phyloP scores from a whole-genome alignment of 1,140 invertebrate species.

The Apis florea region DNA sequence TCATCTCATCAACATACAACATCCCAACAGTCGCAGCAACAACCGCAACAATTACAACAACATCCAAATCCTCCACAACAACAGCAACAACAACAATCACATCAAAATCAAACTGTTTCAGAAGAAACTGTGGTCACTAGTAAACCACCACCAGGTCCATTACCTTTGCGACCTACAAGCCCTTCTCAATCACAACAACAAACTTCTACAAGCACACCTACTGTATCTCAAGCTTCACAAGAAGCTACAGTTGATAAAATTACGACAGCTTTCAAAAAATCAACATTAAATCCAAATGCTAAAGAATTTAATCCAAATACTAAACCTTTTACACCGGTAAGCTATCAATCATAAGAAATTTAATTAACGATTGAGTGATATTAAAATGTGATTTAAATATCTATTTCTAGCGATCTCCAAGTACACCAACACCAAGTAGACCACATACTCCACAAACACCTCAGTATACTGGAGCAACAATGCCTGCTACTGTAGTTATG shows the following conservation, averaged over 20 bases:
- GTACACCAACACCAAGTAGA: constrained; percentile 85
- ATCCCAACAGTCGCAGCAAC: constrained; percentile 57
- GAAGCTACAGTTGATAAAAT: constrained; percentile 82
- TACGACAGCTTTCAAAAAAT: constrained; percentile 86
- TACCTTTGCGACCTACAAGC: constrained; percentile 69
- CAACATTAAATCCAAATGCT: constrained; percentile 92
- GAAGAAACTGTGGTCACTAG: constrained; percentile 73
- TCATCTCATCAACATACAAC: constrained; percentile 72
- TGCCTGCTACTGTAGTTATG: constrained; percentile 80
- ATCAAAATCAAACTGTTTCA: constrained; percentile 59
- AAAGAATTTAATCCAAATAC: constrained; percentile 95
- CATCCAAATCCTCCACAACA: constrained; percentile 60
- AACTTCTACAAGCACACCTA: constrained; percentile 63
- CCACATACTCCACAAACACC: constrained; percentile 93
- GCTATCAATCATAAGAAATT: constrained; percentile 64
- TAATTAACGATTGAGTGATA: neutral
- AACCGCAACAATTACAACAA: constrained; percentile 55
- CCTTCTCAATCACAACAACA: constrained; percentile 79
- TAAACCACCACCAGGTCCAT: constrained; percentile 74
- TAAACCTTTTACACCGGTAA: constrained; percentile 92
- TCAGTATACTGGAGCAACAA: constrained; percentile 78
- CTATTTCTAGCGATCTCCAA: constrained; percentile 82
- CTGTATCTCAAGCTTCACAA: constrained; percentile 69
- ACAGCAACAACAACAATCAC: constrained; percentile 59
- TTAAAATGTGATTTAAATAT: constrained; percentile 30